Percentiles rank a stretch among this genome's conserved stretches.
These are phyloP conservation scores for Altica lythri DNA, from an alignment of 2,888 invertebrate species.

Conservation along the genomic window DNA sequence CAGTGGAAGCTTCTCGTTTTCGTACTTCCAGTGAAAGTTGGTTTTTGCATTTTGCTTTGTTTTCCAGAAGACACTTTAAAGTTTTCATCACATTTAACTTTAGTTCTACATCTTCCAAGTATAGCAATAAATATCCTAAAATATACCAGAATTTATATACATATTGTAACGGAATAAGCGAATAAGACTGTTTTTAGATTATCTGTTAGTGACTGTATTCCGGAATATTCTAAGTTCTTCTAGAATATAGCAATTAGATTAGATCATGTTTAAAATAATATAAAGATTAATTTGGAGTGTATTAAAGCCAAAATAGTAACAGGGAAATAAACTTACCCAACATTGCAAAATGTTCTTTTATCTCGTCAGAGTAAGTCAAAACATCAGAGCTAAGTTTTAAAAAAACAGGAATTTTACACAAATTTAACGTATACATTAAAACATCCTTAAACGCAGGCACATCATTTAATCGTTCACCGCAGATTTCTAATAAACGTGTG, in stretches of 20 bases:
- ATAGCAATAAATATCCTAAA: slow-evolving; percentile 38
- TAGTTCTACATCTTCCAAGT: slow-evolving; percentile 11
- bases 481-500: slow-evolving; percentile 50
- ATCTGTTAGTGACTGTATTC: too few species aligned
- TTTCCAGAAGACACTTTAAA: slow-evolving; percentile 12
- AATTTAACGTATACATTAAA: slow-evolving; percentile 47
- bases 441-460: slow-evolving; percentile 42
- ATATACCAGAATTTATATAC: too few species aligned
- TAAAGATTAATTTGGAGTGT: too few species aligned
- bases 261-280: too few species aligned
- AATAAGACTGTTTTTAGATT: too few species aligned
- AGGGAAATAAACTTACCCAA: slow-evolving; percentile 50
- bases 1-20: slow-evolving; percentile 46
- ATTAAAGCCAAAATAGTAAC: too few species aligned
- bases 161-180: too few species aligned
- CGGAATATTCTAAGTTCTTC: too few species aligned
- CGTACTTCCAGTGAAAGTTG: slow-evolving; percentile 40
- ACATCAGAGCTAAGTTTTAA: slow-evolving; percentile 49
- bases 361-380: slow-evolving; percentile 36
- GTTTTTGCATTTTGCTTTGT: slow-evolving; percentile 22
- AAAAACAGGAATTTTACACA: slow-evolving; percentile 49
- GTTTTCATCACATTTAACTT: slow-evolving; percentile 5
- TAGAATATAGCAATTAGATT: too few species aligned
- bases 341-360: slow-evolving; percentile 52
- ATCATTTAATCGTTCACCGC: slow-evolving; percentile 40